Conservation (phyloP, 2,888 invertebrate genomes). For the Cantharis nigra region DNA sequence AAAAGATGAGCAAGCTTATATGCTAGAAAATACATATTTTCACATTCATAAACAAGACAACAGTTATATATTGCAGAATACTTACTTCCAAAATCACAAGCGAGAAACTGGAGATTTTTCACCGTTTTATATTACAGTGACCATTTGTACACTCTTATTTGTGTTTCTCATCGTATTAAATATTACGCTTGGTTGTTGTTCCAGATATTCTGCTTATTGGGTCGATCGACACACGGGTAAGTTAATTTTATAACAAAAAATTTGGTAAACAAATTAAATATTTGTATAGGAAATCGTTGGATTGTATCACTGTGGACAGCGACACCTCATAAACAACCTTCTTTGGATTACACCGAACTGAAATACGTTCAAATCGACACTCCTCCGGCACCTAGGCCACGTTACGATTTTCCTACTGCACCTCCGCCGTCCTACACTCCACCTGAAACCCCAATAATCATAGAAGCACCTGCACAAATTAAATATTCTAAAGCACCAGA, state of each 20-base stretch:
- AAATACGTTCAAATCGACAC: constrained; percentile 57
- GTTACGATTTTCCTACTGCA: constrained; percentile 53
- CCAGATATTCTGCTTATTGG: constrained; percentile 81
- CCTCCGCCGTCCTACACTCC: constrained; percentile 16
- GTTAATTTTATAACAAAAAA: constrained; percentile 21
- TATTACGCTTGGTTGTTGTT: constrained; percentile 80
- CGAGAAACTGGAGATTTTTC: constrained; percentile 73
- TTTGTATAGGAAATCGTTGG: constrained; percentile 77
- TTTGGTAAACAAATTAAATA: no score
- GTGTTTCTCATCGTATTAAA: constrained; percentile 75
- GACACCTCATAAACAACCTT: constrained; percentile 81
- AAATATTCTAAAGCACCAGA: constrained; percentile 27
- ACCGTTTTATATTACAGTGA: constrained; percentile 82
- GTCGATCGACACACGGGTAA: constrained; percentile 78
- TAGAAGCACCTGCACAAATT: constrained; percentile 3
- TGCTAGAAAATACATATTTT: not conserved
- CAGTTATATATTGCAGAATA: constrained; percentile 61
- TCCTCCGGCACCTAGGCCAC: constrained; percentile 43
- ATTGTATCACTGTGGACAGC: constrained; percentile 82
- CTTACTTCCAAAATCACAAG: constrained; percentile 60
- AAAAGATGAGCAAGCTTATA: not conserved
- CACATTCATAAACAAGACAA: not conserved
- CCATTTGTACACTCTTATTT: constrained; percentile 75
- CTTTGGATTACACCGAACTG: constrained; percentile 78
- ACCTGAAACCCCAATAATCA: not conserved